Percentiles rank a stretch among this genome's conserved stretches.
Conservation (phyloP, 2,797 vertebrate genomes). For the Kryptolebias ocellatus region DNA sequence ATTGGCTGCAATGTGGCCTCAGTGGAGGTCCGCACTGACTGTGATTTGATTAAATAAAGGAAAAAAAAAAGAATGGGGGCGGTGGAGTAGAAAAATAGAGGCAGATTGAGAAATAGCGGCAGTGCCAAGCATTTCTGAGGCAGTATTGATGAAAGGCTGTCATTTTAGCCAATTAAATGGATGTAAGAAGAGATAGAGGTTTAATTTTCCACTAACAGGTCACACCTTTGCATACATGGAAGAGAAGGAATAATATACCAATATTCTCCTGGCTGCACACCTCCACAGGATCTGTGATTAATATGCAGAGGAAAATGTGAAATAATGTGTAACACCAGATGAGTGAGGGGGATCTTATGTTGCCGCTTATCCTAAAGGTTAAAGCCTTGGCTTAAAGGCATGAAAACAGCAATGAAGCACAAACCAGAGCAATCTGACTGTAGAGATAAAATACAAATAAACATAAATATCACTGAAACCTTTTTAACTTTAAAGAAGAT, state of each 20-base stretch:
- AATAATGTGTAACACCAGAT: slow-evolving; percentile 43
- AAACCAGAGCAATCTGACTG: slow-evolving; percentile 14
- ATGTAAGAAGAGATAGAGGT: slow-evolving; percentile 86
- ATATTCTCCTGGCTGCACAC: slow-evolving; percentile 41
- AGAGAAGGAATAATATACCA: slow-evolving; percentile 9
- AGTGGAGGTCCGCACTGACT: slow-evolving; percentile 88
- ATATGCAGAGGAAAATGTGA: slow-evolving; percentile 28
- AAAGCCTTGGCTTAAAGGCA: slow-evolving; percentile 31
- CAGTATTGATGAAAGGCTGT: slow-evolving; percentile 94
- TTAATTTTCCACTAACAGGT: slow-evolving; percentile 92
- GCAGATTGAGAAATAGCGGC: slow-evolving; percentile 64
- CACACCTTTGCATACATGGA: slow-evolving; percentile 30
- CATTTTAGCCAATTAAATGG: slow-evolving; percentile 95
- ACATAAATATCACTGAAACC: no score
- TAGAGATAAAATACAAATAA: slow-evolving; percentile 32
- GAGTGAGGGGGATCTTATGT: slow-evolving; percentile 59
- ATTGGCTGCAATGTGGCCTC: slow-evolving; percentile 92
- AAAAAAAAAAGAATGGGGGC: slow-evolving; percentile 7
- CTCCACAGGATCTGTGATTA: slow-evolving; percentile 67
- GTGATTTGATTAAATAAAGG: slow-evolving; percentile 95
- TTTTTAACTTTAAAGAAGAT: no score
- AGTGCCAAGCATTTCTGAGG: slow-evolving; percentile 87
- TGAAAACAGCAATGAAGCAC: slow-evolving; percentile 28
- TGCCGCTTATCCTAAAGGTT: slow-evolving; percentile 61
- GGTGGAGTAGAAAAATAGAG: slow-evolving; percentile 32